Conservation (phyloP, 2,888 invertebrate species). For the Heteromurus nitidus region DNA sequence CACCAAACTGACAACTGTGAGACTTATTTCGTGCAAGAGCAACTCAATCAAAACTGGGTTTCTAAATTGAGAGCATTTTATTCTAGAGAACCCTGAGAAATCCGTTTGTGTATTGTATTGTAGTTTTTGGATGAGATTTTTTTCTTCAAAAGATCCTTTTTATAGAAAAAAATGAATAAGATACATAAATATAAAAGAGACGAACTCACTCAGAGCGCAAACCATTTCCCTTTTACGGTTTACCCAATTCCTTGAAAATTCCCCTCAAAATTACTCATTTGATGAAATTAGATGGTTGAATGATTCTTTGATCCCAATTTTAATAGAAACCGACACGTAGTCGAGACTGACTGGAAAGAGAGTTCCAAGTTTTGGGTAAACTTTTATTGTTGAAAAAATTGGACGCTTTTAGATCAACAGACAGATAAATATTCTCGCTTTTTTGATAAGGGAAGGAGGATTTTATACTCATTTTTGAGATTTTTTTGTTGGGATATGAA, state of each 20-base stretch:
- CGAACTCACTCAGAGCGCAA: too few species aligned
- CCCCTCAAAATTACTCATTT: conserved; percentile 48
- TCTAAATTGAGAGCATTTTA: not conserved
- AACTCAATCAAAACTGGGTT: too few species aligned
- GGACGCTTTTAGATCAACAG: not conserved
- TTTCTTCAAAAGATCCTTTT: not conserved
- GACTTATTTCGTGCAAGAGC: not conserved
- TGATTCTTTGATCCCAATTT: conserved; percentile 40
- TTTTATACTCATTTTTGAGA: not conserved
- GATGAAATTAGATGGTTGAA: conserved; percentile 48
- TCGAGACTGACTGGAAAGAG: conserved; percentile 5
- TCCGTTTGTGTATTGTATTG: not conserved
- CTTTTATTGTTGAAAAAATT: conserved; percentile 3
- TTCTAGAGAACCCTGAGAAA: not conserved
- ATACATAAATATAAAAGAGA: not conserved
- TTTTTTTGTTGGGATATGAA: conserved; percentile 9
- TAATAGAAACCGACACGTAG: conserved; percentile 10
- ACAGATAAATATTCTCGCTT: not conserved
- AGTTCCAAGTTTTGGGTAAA: not conserved
- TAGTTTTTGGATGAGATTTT: not conserved
- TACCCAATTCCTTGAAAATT: conserved; percentile 27
- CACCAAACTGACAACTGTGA: not conserved
- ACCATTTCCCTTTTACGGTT: too few species aligned
- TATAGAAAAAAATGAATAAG: conserved; percentile 13
- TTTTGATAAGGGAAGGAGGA: too few species aligned